A percentile compares a stretch with the other conserved stretches of the same genome.
Evolutionary conservation across 2,113 vertebrate genomes (phyloP).

Genomic region (Takifugu bimaculatus): DNA sequence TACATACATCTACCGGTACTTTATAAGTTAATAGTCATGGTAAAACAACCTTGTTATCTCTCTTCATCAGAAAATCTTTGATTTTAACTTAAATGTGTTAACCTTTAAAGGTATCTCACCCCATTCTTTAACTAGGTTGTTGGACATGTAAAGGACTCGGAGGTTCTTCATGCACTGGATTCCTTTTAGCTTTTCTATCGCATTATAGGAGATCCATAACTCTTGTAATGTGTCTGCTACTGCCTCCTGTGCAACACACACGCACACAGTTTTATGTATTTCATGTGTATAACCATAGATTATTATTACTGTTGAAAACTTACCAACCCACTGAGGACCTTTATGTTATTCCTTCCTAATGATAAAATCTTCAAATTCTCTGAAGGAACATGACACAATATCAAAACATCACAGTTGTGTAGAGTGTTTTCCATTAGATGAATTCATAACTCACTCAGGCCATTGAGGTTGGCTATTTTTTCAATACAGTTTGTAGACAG

Average conservation of each 20-base stretch:
- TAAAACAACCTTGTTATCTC: too few species aligned
- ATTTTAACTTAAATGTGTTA: background rate
- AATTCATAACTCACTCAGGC: slow-evolving; percentile 85
- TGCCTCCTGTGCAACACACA: slow-evolving; percentile 78
- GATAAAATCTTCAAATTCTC: slow-evolving; percentile 94
- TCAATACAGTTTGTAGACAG: slow-evolving; percentile 98
- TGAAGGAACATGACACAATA: slow-evolving; percentile 53
- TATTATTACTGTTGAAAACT: slow-evolving; percentile 32
- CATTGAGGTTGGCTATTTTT: slow-evolving; percentile 93
- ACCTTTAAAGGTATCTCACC: slow-evolving; percentile 71
- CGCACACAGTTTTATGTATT: background rate
- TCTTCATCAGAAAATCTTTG: too few species aligned
- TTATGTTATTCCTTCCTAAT: slow-evolving; percentile 95
- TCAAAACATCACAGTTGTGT: background rate
- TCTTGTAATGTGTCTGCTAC: slow-evolving; percentile 90
- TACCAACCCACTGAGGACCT: slow-evolving; percentile 92
- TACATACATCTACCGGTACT: too few species aligned
- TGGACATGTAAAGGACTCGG: slow-evolving; percentile 94
- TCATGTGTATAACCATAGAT: background rate
- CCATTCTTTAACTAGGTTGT: slow-evolving; percentile 98
- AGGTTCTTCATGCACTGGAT: slow-evolving; percentile 90
- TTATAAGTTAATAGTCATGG: too few species aligned
- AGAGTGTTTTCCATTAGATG: background rate
- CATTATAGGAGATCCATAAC: slow-evolving; percentile 96
- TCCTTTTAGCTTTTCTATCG: slow-evolving; percentile 94